phyloP scores from a whole-genome alignment of 2,797 vertebrate genomes.

The Myripristis jacobus region DNA sequence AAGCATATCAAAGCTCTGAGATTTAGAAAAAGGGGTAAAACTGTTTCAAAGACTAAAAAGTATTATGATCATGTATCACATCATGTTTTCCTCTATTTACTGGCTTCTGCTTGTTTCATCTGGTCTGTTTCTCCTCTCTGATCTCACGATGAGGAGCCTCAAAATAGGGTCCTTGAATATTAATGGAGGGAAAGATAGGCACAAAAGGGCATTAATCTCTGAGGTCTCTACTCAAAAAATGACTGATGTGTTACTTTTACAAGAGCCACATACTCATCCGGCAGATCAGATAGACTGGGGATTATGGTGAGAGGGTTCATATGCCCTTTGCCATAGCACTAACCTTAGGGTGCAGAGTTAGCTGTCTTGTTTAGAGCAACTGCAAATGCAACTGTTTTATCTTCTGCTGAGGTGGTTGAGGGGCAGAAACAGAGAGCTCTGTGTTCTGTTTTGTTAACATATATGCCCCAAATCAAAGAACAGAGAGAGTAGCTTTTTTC shows the following conservation, averaged over 20 bases:
- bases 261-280: constrained; percentile 1
- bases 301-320: constrained; percentile 4
- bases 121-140: not conserved
- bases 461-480: too few relatives aligned
- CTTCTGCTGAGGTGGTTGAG: not conserved
- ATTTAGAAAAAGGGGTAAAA: not conserved
- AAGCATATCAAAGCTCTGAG: not conserved
- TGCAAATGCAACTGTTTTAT: not conserved
- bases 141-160: too few relatives aligned
- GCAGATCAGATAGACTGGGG: not conserved
- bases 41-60: not conserved
- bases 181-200: constrained; percentile 10
- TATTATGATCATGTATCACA: not conserved
- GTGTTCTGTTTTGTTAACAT: constrained; percentile 13
- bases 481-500: not conserved
- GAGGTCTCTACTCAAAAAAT: not conserved
- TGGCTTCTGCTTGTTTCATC: not conserved
- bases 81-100: not conserved
- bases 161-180: not conserved
- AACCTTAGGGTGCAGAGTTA: constrained; percentile 7
- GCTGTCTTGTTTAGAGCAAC: constrained; percentile 1
- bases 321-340: not conserved
- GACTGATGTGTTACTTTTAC: not conserved
- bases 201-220: constrained; percentile 12
- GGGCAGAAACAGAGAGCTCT: not conserved